A percentile compares a stretch with the other conserved stretches of the same genome.
phyloP scores from a whole-genome alignment of 2,797 vertebrate genomes.

The Esox lucius region DNA sequence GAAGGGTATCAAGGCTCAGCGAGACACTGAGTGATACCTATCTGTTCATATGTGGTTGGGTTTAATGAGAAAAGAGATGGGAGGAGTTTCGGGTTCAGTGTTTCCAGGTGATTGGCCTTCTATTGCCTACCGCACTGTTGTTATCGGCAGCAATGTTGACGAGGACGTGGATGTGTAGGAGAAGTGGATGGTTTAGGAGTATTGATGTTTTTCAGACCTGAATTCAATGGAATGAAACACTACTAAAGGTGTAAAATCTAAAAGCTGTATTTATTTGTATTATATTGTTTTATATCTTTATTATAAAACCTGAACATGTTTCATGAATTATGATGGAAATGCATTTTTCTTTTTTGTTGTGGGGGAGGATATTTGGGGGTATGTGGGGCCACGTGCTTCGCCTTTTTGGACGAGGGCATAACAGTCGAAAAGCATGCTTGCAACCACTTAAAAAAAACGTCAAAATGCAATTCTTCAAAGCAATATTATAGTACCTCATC shows the following conservation, averaged over 20 bases:
- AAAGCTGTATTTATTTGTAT: background rate
- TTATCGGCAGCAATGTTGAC: background rate
- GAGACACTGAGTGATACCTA: background rate
- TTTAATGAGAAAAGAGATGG: conserved; percentile 5
- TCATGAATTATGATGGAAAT: background rate
- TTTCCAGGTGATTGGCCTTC: background rate
- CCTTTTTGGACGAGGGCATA: background rate
- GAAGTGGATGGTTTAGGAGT: background rate
- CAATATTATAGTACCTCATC: too few species aligned
- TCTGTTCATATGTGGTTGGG: background rate
- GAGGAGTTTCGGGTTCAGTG: background rate
- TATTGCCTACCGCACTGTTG: background rate
- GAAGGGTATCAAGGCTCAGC: background rate
- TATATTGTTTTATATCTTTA: too few species aligned
- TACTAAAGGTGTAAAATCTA: background rate
- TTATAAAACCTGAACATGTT: too few species aligned
- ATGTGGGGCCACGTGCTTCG: background rate
- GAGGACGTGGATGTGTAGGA: background rate
- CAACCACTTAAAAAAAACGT: background rate
- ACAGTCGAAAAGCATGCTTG: background rate
- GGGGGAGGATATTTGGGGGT: too few species aligned
- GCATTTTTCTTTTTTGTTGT: too few species aligned
- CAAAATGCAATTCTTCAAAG: background rate
- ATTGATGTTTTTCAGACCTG: background rate
- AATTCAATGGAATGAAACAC: background rate